A percentile compares a stretch with the other conserved stretches of the same genome.
These are phyloP conservation scores for Biston stratarius DNA, from an alignment of 2,888 invertebrate genomes.

Conservation along the genomic window DNA sequence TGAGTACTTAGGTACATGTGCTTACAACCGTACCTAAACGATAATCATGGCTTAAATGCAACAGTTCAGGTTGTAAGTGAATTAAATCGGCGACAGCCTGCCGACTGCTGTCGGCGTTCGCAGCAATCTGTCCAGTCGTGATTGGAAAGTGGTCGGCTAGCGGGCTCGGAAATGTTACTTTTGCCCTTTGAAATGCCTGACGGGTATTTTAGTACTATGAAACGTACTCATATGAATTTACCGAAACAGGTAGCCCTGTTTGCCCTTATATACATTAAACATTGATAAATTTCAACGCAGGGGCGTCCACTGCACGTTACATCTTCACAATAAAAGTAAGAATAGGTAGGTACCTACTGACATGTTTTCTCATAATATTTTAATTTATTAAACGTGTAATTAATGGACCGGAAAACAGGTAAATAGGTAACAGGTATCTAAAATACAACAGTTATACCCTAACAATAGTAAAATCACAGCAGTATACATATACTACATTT, in stretches of 20 bases:
- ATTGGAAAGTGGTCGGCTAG: slow-evolving; percentile 18
- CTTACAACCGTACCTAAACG: slow-evolving; percentile 5
- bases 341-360: slow-evolving; percentile 24
- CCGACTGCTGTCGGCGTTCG: not conserved
- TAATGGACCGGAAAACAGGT: slow-evolving; percentile 46
- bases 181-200: slow-evolving; percentile 1
- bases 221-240: no score
- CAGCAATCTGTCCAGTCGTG: slow-evolving; percentile 11
- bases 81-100: slow-evolving; percentile 18
- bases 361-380: slow-evolving; percentile 38
- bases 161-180: slow-evolving; percentile 1
- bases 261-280: no score
- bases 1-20: not conserved
- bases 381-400: slow-evolving; percentile 35
- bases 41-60: slow-evolving; percentile 2
- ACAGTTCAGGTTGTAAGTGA: slow-evolving; percentile 22
- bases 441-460: slow-evolving; percentile 39
- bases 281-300: no score
- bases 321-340: no score
- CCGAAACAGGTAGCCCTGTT: no score
- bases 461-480: slow-evolving; percentile 45
- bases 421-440: slow-evolving; percentile 48
- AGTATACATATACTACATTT: slow-evolving; percentile 40
- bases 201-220: not conserved
- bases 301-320: no score